These are phyloP conservation scores for Parnassius mnemosyne DNA, from an alignment of 2,888 invertebrate genomes.

Conservation along the genomic window DNA sequence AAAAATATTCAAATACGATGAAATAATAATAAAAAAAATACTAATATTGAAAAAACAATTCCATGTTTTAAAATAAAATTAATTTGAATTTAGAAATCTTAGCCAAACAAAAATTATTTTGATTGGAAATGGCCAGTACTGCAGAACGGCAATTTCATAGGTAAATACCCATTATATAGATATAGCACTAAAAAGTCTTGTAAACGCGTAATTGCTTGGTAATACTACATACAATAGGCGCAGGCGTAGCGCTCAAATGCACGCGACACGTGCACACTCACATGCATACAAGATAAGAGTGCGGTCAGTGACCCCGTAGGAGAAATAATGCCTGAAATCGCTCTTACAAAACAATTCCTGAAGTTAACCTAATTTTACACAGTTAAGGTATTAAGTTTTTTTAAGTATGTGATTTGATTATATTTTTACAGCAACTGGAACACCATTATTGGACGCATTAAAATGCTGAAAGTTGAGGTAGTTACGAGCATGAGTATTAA, in stretches of 20 bases:
- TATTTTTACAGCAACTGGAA: constrained; percentile 2
- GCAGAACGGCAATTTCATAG: too few relatives aligned
- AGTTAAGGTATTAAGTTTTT: constrained; percentile 9
- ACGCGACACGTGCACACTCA: constrained; percentile 49
- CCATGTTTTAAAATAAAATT: too few relatives aligned
- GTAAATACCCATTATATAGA: too few relatives aligned
- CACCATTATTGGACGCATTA: background rate
- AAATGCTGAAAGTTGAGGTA: background rate
- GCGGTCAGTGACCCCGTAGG: constrained; percentile 61
- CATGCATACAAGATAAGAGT: constrained; percentile 61
- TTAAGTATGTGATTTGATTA: constrained; percentile 12
- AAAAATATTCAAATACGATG: too few relatives aligned
- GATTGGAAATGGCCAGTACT: too few relatives aligned
- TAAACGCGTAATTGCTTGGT: background rate
- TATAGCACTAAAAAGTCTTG: background rate
- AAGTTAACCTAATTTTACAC: constrained; percentile 26
- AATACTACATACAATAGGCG: constrained; percentile 35
- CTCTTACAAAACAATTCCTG: constrained; percentile 46
- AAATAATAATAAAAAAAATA: too few relatives aligned
- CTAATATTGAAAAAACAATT: too few relatives aligned
- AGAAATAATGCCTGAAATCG: constrained; percentile 72
- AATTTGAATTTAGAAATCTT: too few relatives aligned
- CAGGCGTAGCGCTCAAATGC: constrained; percentile 48
- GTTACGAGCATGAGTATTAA: too few relatives aligned
- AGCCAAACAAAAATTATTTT: too few relatives aligned